These are phyloP conservation scores for Hypanus sabinus DNA, from an alignment of 2,113 vertebrate species.

Conservation along the genomic window DNA sequence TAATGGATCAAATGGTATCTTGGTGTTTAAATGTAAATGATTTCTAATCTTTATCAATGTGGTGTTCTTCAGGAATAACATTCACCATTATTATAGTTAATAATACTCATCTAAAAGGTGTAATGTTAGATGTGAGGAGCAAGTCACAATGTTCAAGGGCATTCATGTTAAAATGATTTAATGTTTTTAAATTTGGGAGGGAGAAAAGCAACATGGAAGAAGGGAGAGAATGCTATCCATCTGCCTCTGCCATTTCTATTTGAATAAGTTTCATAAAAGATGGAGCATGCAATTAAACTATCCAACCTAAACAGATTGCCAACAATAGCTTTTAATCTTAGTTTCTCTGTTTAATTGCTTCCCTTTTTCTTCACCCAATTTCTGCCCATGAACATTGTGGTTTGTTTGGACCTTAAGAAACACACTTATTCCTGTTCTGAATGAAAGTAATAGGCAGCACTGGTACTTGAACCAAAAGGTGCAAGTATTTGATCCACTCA, in stretches of 20 bases:
- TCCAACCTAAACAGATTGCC: background rate
- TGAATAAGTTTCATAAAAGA: background rate
- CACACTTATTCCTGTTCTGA: background rate
- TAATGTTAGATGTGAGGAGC: slow-evolving; percentile 13
- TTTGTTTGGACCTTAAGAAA: background rate
- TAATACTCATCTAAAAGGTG: background rate
- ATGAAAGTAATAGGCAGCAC: background rate
- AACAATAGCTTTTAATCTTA: background rate
- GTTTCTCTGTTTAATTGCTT: background rate
- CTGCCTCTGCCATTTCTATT: background rate
- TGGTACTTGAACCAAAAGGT: background rate
- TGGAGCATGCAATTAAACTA: background rate
- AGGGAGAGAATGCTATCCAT: background rate
- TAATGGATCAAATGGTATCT: background rate
- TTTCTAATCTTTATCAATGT: slow-evolving; percentile 16
- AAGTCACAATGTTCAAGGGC: slow-evolving; percentile 13
- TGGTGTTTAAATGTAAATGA: slow-evolving; percentile 29
- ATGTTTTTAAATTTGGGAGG: background rate
- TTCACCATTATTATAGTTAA: slow-evolving; percentile 6
- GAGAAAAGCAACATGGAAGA: background rate
- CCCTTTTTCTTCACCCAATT: background rate
- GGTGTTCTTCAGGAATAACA: background rate
- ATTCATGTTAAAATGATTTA: background rate
- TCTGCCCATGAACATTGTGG: background rate
- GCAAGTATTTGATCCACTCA: background rate